Percentiles rank a stretch among this genome's conserved stretches.
These are phyloP conservation scores for Peromyscus aztecus DNA, from an alignment of 2,797 vertebrate species.

Conservation along the genomic window DNA sequence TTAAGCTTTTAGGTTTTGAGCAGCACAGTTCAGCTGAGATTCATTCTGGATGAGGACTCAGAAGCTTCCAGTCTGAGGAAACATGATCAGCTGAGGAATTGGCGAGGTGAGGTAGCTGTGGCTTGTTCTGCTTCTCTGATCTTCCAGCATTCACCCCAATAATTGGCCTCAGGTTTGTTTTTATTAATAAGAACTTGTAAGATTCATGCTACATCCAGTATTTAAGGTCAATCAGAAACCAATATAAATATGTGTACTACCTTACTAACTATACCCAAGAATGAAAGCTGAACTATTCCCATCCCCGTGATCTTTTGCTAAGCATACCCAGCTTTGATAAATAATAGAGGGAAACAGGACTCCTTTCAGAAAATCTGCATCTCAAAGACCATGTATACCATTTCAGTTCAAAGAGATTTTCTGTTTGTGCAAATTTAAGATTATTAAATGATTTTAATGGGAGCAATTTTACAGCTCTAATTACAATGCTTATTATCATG, in stretches of 20 bases:
- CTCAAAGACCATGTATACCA: neutral
- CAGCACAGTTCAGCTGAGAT: too few relatives aligned
- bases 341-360: neutral
- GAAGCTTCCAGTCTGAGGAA: too few relatives aligned
- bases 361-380: neutral
- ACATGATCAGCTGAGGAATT: too few relatives aligned
- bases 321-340: neutral
- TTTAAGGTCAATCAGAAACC: neutral
- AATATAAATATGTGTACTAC: neutral
- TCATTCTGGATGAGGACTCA: too few relatives aligned
- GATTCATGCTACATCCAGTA: too few relatives aligned
- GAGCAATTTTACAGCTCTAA: constrained; percentile 65
- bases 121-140: too few relatives aligned
- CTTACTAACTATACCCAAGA: neutral
- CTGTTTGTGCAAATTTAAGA: constrained; percentile 63
- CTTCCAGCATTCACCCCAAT: too few relatives aligned
- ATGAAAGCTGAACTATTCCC: neutral
- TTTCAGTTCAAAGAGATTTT: constrained; percentile 24
- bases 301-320: neutral
- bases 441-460: constrained; percentile 64
- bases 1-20: too few relatives aligned
- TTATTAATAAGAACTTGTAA: too few relatives aligned
- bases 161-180: too few relatives aligned
- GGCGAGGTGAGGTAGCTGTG: too few relatives aligned
- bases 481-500: constrained; percentile 70